Evolutionary conservation across 1,140 invertebrate genomes (phyloP), one percentile per base, ranked within the genome.

Genomic region (Drosophila ercepeae): DNA sequence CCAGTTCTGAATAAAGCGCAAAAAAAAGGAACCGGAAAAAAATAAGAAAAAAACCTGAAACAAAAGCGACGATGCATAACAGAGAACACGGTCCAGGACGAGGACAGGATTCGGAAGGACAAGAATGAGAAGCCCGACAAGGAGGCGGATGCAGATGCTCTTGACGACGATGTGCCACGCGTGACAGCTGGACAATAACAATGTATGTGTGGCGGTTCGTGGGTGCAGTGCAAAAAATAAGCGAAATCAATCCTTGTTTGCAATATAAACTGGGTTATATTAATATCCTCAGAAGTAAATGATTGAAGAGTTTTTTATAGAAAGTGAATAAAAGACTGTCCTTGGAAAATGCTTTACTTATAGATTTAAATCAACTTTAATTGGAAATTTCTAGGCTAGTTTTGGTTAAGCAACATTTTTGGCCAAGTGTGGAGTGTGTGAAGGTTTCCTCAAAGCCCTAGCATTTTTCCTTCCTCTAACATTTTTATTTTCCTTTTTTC

Each of bases 171-270:
- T 71, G 58, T 81, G 81, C 72, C 81, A 86, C 73, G 83, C 78
- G 78, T 88, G 82, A 89, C 83, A 88, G 82, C 83, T 88, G 82
- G 78, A 89, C 82, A 88, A 89, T 88, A 83, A 88, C 82, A 82
- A 65, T 74, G 61, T 71, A 18, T 55, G 25, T 18, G 25, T 18
- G 29, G 45, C 21, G 42, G 21, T 74, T 41, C 55, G 39, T 58
- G 60, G 6, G n/a, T 64, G 61, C 60, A 64, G 41, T 19, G 54
- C 23, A 27, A 27, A 23, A 4, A 61, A 54, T 29, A 16, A 9
- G 1, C 0, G 3, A 29, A 7, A 18, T 27, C 1, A 14, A 41
- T 13, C 27, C 9, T 48, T 14, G 1, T 4, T 14, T 29, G 13
- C 2, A 21, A 7, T 14, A 9, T 2, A 13, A 23, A 13, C 0